These are phyloP conservation scores for Theristicus caerulescens DNA, from an alignment of 2,113 vertebrate genomes.

Conservation along the genomic window DNA sequence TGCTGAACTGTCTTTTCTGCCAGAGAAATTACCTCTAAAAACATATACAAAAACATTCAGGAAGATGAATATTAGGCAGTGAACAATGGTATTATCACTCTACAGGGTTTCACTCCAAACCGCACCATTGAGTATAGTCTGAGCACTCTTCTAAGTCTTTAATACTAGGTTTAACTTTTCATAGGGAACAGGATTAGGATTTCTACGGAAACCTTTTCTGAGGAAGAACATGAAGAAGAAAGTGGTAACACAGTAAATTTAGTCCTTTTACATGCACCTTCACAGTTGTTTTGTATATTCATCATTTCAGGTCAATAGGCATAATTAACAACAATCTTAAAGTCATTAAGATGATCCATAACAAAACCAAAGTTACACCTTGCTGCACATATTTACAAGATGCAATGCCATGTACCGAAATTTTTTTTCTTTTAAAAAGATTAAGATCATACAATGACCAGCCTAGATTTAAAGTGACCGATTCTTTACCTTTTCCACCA, in stretches of 20 bases:
- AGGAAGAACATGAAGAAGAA: neutral
- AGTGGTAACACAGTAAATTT: neutral
- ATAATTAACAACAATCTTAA: neutral
- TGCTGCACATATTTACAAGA: neutral
- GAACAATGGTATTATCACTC: neutral
- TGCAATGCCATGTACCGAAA: accelerated
- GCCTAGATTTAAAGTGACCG: accelerated
- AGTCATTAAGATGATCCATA: neutral
- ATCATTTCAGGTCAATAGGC: neutral
- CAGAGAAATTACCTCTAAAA: neutral
- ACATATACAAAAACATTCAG: neutral
- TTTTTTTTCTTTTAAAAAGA: neutral
- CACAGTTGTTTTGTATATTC: neutral
- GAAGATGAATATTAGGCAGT: neutral
- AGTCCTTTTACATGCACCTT: neutral
- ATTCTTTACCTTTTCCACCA: neutral
- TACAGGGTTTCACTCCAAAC: neutral
- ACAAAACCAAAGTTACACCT: neutral
- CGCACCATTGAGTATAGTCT: neutral
- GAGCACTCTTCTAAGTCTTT: neutral
- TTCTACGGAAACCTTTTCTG: neutral
- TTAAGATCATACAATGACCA: neutral
- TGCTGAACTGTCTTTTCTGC: neutral
- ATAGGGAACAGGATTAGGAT: neutral
- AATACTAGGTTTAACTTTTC: neutral